Percentiles rank a stretch among this genome's conserved stretches.
Evolutionary conservation across 2,888 invertebrate genomes (phyloP).

Genomic region (Ormyrus thymus): DNA sequence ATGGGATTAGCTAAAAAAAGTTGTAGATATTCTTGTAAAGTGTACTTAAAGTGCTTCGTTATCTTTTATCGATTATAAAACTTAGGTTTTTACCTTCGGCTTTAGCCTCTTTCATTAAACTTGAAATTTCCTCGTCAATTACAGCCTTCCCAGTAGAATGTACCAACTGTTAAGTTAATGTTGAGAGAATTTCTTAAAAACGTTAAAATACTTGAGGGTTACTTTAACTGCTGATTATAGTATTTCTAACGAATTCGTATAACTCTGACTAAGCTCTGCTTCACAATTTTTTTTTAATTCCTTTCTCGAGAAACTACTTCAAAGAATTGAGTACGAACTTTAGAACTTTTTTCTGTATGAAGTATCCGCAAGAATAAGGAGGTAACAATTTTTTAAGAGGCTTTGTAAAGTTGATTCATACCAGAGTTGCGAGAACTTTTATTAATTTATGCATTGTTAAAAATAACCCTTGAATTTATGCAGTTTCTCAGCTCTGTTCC

Average conservation of each 20-base stretch:
- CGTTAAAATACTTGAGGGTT: constrained; percentile 5
- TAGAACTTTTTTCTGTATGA: background rate
- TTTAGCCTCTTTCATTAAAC: too few relatives aligned
- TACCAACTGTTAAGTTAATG: background rate
- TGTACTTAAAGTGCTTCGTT: too few relatives aligned
- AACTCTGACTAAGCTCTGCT: constrained; percentile 14
- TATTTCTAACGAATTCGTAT: background rate
- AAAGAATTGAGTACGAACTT: constrained; percentile 5
- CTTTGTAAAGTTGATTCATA: constrained; percentile 19
- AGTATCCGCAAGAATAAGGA: constrained; percentile 11
- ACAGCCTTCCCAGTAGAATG: background rate
- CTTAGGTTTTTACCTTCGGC: too few relatives aligned
- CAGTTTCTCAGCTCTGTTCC: too few relatives aligned
- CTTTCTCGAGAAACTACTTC: background rate
- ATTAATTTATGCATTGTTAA: too few relatives aligned
- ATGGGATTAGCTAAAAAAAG: too few relatives aligned
- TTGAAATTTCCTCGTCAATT: too few relatives aligned
- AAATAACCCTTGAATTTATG: too few relatives aligned
- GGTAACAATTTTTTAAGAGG: constrained; percentile 35
- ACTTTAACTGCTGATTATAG: constrained; percentile 1
- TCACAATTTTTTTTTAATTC: background rate
- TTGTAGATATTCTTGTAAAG: too few relatives aligned
- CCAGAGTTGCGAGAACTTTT: background rate
- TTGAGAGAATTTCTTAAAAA: constrained; percentile 4
- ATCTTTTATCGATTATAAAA: too few relatives aligned